Evolutionary conservation across 2,113 vertebrate species (phyloP), one percentile per base, ranked within the genome.

Genomic region (Thunnus maccoyii): DNA sequence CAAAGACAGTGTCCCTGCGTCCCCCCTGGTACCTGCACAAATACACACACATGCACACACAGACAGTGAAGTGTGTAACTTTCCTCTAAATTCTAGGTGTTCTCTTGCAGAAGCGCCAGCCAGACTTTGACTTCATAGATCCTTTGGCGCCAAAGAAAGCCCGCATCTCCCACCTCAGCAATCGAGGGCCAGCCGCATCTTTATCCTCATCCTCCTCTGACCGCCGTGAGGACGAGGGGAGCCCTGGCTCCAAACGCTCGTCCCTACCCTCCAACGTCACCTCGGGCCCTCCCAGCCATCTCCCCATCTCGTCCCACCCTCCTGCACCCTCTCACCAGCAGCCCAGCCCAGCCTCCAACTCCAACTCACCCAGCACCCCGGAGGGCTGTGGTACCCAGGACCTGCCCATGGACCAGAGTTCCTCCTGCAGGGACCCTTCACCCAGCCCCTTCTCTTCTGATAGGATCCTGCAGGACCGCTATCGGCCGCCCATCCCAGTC

Each of bases 321-420:
- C 93, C 86, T 27, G 91, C 87, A 2, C 94, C 86, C 46, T 92
- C 91, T 75, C 92, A 89, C 83, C 93, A 91, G 87, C 93, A 94
- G 76, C 92, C 90, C 56, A 92, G 92, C 78, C 93, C 90, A 2
- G 95, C 96, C 89, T 97, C 95, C 70, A 96, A 92, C 93, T 96
- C 96, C 82, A 96, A 94, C 82, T 97, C 96, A 48, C 96, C 96
- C 47, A 96, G 95, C 93, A 97, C 96, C 77, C 96, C 96, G 0
- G 96, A 97, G 91, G 96, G 96, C 83, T 92, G 88, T 6, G 96
- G 97, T 58, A 97, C 96, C 52, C 96, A 97, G 92, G 95, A 97
- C 88, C 91, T 97, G 61, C 96, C 95, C 3, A 65, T 95, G 75
- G 96, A 96, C 17, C 91, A 94, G 90, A 94, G 94, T 75, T 95